phyloP scores from a whole-genome alignment of 2,113 vertebrate species.

The Hippocampus barbouri region DNA sequence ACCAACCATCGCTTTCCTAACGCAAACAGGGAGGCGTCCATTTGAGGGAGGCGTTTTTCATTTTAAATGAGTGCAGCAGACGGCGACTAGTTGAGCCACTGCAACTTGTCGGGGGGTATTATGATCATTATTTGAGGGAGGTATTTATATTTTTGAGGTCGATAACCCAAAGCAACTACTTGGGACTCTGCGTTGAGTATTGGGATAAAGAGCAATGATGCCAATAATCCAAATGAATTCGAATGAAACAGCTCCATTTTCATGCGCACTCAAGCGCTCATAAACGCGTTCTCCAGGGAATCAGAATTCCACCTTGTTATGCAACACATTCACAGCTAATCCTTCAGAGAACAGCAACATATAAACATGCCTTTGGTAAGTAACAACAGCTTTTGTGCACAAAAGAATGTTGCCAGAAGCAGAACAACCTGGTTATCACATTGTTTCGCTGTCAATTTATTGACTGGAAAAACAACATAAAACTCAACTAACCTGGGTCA shows the following conservation, averaged over 20 bases:
- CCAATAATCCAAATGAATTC: not conserved
- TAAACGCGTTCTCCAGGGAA: not conserved
- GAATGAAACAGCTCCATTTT: not conserved
- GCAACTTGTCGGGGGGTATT: too few relatives aligned
- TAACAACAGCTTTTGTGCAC: not conserved
- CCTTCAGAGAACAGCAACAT: slow-evolving; percentile 18
- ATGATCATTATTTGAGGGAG: too few relatives aligned
- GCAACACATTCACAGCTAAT: slow-evolving; percentile 43
- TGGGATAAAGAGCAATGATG: not conserved
- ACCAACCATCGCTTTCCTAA: too few relatives aligned
- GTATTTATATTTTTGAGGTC: not conserved
- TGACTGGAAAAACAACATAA: not conserved
- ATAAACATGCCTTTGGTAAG: slow-evolving; percentile 18
- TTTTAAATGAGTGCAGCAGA: too few relatives aligned
- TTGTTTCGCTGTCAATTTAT: not conserved
- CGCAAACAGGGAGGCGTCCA: too few relatives aligned
- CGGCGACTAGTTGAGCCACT: too few relatives aligned
- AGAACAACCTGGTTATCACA: not conserved
- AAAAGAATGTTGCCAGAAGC: not conserved
- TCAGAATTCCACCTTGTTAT: slow-evolving; percentile 34
- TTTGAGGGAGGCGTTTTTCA: too few relatives aligned
- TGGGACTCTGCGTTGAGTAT: not conserved
- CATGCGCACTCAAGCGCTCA: not conserved
- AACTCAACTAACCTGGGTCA: not conserved
- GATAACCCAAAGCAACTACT: not conserved